Evolutionary conservation across 2,888 invertebrate genomes (phyloP), one percentile per base, ranked within the genome.

Genomic region (Drosophila borborema): DNA sequence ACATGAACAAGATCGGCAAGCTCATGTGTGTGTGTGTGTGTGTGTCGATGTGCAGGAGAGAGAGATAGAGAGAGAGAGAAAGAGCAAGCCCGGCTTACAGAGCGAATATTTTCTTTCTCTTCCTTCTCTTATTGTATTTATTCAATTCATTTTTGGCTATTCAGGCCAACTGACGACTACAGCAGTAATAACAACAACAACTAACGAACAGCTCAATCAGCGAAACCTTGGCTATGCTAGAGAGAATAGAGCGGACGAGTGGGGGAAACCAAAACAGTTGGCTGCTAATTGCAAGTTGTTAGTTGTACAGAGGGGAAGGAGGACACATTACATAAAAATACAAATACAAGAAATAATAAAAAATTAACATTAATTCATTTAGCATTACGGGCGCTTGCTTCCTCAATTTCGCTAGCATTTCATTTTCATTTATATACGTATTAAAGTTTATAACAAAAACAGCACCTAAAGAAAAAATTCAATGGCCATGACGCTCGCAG

Each of bases 401-500:
- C 83, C 88, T 77, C 60, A 74, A 72, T 74, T 72, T 74, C 66
- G 72, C 65, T 70, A 53, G 60, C 69, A 68, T 76, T 87, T 85
- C 85, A 58, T 73, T 84, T 86, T 86, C 79, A 77, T 79, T 79
- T 40, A 54, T 67, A 46, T 64, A 73, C 51, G 65, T 61, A 72
- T 69, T 64, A 63, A 73, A 75, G 59, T 66, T 81, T 79, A 76
- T 67, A 79, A 77, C 65, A 80, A 74, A 75, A 60, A 60, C 49
- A 60, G 60, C 64, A 75, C 54, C 72, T 55, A 64, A 79, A 72
- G 76, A 66, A 81, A 88, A 87, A 90, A 90, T 84, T 87, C 87
- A 90, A 87, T 90, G 90, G 89, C 87, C 90, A 89, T 90, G 90
- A 89, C 88, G 90, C 74, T 72, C 49, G 66, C 76, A 83, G 53